Evolutionary conservation across 1,140 invertebrate genomes (phyloP).

Genomic region (Piezodorus guildinii): DNA sequence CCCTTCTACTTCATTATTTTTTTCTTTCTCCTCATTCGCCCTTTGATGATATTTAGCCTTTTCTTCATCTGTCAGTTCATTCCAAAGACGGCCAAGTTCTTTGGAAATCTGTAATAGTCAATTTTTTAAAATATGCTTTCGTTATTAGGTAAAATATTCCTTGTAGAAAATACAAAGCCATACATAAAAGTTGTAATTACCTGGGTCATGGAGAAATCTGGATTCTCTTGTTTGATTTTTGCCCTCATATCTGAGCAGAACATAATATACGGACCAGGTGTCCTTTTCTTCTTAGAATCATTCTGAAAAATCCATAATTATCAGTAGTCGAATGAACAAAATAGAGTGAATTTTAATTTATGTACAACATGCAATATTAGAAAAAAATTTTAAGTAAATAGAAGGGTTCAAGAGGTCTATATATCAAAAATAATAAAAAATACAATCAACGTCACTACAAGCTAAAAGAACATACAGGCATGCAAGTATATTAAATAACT

Average conservation of each 20-base stretch:
- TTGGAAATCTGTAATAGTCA: not conserved
- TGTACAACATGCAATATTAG: too few species aligned
- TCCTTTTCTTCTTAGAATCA: not conserved
- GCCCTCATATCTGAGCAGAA: not conserved
- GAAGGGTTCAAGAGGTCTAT: too few species aligned
- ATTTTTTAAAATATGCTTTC: too few species aligned
- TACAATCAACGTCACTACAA: too few species aligned
- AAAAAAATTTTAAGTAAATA: too few species aligned
- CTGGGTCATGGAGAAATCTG: not conserved
- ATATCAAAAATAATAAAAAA: too few species aligned
- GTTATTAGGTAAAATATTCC: too few species aligned
- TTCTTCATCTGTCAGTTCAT: not conserved
- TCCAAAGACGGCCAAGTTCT: not conserved
- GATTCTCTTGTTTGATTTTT: not conserved
- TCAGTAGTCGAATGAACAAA: too few species aligned
- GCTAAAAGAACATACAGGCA: not conserved
- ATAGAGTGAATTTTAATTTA: too few species aligned
- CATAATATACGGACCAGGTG: not conserved
- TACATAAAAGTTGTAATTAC: not conserved
- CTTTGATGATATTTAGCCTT: not conserved
- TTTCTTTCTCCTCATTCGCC: slow-evolving; percentile 1
- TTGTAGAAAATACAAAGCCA: too few species aligned
- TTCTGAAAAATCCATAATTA: too few species aligned
- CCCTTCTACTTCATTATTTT: not conserved
- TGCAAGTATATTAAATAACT: not conserved